Conservation (phyloP, 1,140 invertebrate genomes). For the Streblospio benedicti region DNA sequence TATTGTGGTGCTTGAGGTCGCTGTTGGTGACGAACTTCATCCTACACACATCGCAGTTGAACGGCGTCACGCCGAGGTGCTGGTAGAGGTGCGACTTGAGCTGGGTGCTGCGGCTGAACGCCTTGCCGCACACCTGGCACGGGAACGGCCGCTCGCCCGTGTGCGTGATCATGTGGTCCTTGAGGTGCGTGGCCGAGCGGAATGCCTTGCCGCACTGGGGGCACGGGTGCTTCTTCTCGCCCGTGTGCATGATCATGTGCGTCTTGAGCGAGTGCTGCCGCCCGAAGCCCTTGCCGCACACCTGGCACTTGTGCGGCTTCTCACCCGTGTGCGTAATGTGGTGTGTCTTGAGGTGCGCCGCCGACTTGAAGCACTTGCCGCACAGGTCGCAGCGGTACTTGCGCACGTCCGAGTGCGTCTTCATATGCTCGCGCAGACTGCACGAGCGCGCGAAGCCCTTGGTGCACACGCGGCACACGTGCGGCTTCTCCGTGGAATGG, state of each 20-base stretch:
- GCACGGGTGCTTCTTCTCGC: slow-evolving; percentile 43
- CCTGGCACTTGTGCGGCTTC: slow-evolving; percentile 65
- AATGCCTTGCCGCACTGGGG: slow-evolving; percentile 39
- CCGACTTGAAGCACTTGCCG: slow-evolving; percentile 84
- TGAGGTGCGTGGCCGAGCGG: slow-evolving; percentile 53
- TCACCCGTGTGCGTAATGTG: slow-evolving; percentile 86
- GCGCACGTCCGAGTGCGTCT: slow-evolving; percentile 64
- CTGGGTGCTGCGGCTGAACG: slow-evolving; percentile 87
- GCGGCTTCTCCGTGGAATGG: neutral
- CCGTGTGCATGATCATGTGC: slow-evolving; percentile 33
- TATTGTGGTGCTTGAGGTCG: slow-evolving; percentile 47
- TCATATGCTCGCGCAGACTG: slow-evolving; percentile 73
- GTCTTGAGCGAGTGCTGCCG: slow-evolving; percentile 39
- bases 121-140: slow-evolving; percentile 81
- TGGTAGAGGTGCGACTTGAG: slow-evolving; percentile 93
- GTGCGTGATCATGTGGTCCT: slow-evolving; percentile 57
- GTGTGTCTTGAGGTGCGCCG: slow-evolving; percentile 90
- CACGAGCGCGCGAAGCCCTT: slow-evolving; percentile 94
- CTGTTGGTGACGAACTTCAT: slow-evolving; percentile 45
- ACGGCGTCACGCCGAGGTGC: slow-evolving; percentile 53
- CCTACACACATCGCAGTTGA: slow-evolving; percentile 45
- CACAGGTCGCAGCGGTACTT: slow-evolving; percentile 59
- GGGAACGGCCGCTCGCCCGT: slow-evolving; percentile 64
- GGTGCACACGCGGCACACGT: slow-evolving; percentile 80
- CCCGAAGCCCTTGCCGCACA: slow-evolving; percentile 46